Evolutionary conservation across 2,888 invertebrate species (phyloP).

Genomic region (Desoria tigrina): DNA sequence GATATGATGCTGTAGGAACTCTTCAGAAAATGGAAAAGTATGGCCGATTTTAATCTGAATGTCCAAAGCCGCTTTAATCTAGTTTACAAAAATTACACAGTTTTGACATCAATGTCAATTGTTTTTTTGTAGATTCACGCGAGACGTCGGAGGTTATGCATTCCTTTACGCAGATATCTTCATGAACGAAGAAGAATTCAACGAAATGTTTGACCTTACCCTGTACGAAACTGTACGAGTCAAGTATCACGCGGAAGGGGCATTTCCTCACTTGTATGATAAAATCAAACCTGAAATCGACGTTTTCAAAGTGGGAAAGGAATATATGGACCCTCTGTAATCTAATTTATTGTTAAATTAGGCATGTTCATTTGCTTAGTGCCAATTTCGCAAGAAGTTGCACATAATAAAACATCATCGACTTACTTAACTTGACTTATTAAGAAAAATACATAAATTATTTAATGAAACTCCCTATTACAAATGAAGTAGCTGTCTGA

Average conservation of each 20-base stretch:
- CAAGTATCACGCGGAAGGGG: slow-evolving; percentile 64
- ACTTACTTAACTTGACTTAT: too few species aligned
- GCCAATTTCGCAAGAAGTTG: too few species aligned
- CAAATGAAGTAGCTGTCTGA: too few species aligned
- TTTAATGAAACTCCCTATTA: too few species aligned
- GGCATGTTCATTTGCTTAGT: too few species aligned
- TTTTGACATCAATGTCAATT: neutral
- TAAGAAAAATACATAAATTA: too few species aligned
- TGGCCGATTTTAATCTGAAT: too few species aligned
- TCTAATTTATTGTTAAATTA: slow-evolving; percentile 4
- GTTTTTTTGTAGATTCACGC: slow-evolving; percentile 60
- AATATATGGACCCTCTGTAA: slow-evolving; percentile 55
- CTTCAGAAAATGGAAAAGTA: slow-evolving; percentile 69
- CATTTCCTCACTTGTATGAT: slow-evolving; percentile 68
- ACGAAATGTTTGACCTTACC: slow-evolving; percentile 69
- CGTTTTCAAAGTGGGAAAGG: slow-evolving; percentile 63
- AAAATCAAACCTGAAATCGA: slow-evolving; percentile 70
- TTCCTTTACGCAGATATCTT: slow-evolving; percentile 72
- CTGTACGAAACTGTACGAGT: slow-evolving; percentile 65
- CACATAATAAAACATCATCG: too few species aligned
- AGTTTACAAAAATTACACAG: too few species aligned
- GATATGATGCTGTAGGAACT: slow-evolving; percentile 66
- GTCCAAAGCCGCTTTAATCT: too few species aligned
- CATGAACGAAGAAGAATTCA: slow-evolving; percentile 65
- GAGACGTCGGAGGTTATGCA: slow-evolving; percentile 68